Evolutionary conservation across 1,140 invertebrate genomes (phyloP), one percentile per base, ranked within the genome.

Genomic region (Aricia agestis): DNA sequence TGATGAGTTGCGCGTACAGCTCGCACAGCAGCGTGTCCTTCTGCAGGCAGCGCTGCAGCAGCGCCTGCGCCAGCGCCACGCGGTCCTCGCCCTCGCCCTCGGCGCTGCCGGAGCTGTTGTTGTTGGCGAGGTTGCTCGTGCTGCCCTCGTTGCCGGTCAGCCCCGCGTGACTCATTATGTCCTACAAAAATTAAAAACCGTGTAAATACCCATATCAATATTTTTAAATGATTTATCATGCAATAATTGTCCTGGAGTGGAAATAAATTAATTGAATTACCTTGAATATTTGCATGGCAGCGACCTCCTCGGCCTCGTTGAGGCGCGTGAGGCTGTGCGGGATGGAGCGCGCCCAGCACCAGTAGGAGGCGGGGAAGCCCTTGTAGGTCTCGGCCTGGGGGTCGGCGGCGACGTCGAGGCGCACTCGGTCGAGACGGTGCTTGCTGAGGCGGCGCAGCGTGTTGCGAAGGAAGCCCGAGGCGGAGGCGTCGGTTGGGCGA

Each of bases 1-100:
- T 99, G 66, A 99, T 97, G 6, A 99, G 93, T 83, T 99, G 98
- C 57, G 99, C 93, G 86, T 98, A 99, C 63, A 98, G 92, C 92
- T 99, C 98, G 77, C 97, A 97, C 15, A 98, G 92, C 17, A 99
- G 89, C 58, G 95, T 94, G 82, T 98, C 97, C 76, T 97, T 97
- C 71, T 96, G 93, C 95, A 98, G 96, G 76, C 97, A 98, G 72
- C 96, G 94, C 77, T 98, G 97, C 90, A 99, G 94, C 67, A 99
- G 94, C 0, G 94, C 95, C 91, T 99, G 98, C 42, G 98, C 95
- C 4, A 98, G 93, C 71, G 95, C 95, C 6, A 98, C 95, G 76
- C 98, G 96, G 83, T 98, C 97, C 84, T 97, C 97, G 86, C 98
- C 96, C 67, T 91, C 89, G 93, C 90, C 74, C 93, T 87, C 86